Base-by-base conservation (phyloP, 2,888 invertebrate genomes). In the Tachystola acroxantha region DNA sequence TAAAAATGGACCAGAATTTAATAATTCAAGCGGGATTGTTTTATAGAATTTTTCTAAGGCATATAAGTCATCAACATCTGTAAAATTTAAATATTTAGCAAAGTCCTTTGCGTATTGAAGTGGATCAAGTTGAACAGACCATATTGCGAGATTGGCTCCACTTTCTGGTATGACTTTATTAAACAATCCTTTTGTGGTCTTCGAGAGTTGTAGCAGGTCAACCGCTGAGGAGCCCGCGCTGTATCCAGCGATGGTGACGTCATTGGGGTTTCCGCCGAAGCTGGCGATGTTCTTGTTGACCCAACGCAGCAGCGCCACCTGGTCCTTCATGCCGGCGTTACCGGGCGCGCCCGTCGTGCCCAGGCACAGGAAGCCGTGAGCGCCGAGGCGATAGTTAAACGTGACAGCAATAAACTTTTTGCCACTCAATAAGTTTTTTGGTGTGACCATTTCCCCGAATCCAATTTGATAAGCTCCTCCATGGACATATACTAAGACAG, bases 261-360 rank as follows among this genome's bases (percentile, higher is more conserved):
- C 78, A 24, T 85, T 70, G 4, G 78, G 73, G 43, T 85, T 79
- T 3, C 85, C 85, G 5, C 82, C 82, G 39, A 86, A 85, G 0
- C 73, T 69, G 10, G 65, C 76, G 10, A 86, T 80, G 45, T 85
- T 86, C 41, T 67, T 74, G 47, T 79, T 73, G 0, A 86, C 64
- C 85, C 85, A 86, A 43, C 61, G 69, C 9, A 86, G 49, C 7
- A 84, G 85, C 24, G 81, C 78, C 25, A 84, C 54, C 44, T 85
- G 85, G 36, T 86, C 85, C 57, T 80, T 82, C 1, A 86, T 46
- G 0, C 78, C 85, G 31, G 80, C 80, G 28, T 85, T 86, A 2
- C 85, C 85, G 3, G 85, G 84, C 0, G 75, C 85, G 40, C 79
- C 81, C 50, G 78, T 66, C 3, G 69, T 81, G 3, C 74, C 71